These are phyloP conservation scores for Odobenus rosmarus DNA, from an alignment of 2,113 vertebrate species.

Conservation along the genomic window DNA sequence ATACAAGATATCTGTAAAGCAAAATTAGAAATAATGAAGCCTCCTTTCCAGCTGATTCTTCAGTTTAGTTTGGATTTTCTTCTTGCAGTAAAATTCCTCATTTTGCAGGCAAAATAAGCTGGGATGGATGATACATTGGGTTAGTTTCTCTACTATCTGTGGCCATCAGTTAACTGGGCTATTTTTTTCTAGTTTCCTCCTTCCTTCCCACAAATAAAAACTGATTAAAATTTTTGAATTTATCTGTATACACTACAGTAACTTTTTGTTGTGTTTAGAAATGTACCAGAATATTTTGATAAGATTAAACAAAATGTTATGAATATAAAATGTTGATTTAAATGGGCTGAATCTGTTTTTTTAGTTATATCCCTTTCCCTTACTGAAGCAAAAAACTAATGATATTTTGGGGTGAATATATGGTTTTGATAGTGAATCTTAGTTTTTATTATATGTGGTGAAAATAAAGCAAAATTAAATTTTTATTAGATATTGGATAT, in stretches of 20 bases:
- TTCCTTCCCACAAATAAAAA: slow-evolving; percentile 51
- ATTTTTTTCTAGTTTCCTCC: not conserved
- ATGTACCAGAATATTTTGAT: not conserved
- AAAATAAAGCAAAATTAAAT: slow-evolving; percentile 52
- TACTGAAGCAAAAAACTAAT: slow-evolving; percentile 40
- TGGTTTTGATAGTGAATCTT: slow-evolving; percentile 30
- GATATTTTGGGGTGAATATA: not conserved
- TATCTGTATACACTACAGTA: not conserved
- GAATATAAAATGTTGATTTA: slow-evolving; percentile 40
- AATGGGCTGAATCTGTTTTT: not conserved
- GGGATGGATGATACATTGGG: not conserved
- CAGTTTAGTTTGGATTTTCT: not conserved
- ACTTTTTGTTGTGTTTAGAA: slow-evolving; percentile 53
- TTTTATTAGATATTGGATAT: slow-evolving; percentile 9
- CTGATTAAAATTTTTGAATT: slow-evolving; percentile 4
- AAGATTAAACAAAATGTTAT: not conserved
- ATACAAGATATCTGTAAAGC: not conserved
- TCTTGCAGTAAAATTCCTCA: not conserved
- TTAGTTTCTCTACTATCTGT: not conserved
- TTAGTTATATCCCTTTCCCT: not conserved
- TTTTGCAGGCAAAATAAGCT: not conserved
- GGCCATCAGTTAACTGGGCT: not conserved
- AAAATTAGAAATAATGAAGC: slow-evolving; percentile 6
- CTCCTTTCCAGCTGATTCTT: not conserved
- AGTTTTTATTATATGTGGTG: not conserved